Evolutionary conservation across 2,888 invertebrate genomes (phyloP).

Genomic region (Odiellus spinosus): DNA sequence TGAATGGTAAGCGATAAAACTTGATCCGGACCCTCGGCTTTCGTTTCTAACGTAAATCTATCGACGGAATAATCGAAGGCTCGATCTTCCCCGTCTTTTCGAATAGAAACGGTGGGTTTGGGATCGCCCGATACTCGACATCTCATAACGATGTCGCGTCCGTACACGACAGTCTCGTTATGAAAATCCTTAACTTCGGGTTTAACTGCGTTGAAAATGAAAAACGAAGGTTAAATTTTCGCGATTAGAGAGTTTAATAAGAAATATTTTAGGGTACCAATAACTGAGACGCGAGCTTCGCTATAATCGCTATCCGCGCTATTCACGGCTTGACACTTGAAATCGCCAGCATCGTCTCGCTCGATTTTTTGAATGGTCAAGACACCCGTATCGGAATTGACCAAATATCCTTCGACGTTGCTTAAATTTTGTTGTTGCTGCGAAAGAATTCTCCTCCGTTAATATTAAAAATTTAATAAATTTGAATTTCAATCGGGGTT

Average conservation of each 20-base stretch:
- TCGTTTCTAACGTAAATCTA: constrained; percentile 9
- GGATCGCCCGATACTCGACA: neutral
- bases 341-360: constrained; percentile 60
- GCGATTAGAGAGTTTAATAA: too few relatives aligned
- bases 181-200: constrained; percentile 14
- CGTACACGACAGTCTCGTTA: constrained; percentile 1
- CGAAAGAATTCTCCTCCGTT: too few relatives aligned
- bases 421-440: constrained; percentile 48
- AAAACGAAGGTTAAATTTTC: too few relatives aligned
- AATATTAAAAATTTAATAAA: too few relatives aligned
- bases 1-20: constrained; percentile 44
- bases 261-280: too few relatives aligned
- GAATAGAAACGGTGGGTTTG: neutral
- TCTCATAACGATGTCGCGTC: too few relatives aligned
- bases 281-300: constrained; percentile 31
- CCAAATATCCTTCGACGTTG: constrained; percentile 29
- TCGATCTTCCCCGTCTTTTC: neutral
- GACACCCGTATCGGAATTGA: constrained; percentile 40
- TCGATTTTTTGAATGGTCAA: constrained; percentile 55
- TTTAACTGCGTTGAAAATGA: constrained; percentile 10
- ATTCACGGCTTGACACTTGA: constrained; percentile 64
- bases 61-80: constrained; percentile 10
- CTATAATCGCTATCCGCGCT: constrained; percentile 47
- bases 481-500: neutral
- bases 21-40: constrained; percentile 13